A percentile compares a stretch with the other conserved stretches of the same genome.
Conservation (phyloP, 2,113 vertebrate species). For the Trichomycterus rosablanca region DNA sequence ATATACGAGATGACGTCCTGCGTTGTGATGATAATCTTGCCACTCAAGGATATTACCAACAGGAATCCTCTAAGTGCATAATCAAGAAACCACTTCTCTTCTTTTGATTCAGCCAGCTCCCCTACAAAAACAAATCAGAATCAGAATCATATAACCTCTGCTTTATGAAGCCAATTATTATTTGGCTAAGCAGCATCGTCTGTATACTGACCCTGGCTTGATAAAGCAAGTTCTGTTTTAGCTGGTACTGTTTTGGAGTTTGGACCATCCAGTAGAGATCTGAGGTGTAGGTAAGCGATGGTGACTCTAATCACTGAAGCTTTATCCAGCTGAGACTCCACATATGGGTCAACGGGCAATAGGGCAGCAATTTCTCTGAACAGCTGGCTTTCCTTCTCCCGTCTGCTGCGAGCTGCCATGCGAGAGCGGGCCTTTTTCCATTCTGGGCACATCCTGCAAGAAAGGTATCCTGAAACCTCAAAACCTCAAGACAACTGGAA, state of each 20-base stretch:
- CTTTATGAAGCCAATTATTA: no score
- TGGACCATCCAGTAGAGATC: slow-evolving; percentile 23
- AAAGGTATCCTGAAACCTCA: background rate
- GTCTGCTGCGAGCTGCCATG: slow-evolving; percentile 43
- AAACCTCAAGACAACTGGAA: no score
- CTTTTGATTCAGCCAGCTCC: background rate
- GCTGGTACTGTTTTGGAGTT: background rate
- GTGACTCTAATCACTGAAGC: slow-evolving; percentile 52
- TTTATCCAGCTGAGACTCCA: slow-evolving; percentile 44
- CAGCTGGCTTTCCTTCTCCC: slow-evolving; percentile 47
- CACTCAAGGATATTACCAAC: slow-evolving; percentile 46
- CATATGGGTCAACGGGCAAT: slow-evolving; percentile 38
- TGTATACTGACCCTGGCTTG: background rate
- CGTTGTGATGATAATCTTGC: slow-evolving; percentile 50
- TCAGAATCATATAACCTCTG: no score
- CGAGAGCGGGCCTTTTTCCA: slow-evolving; percentile 45
- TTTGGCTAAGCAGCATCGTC: no score
- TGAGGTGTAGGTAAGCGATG: slow-evolving; percentile 47
- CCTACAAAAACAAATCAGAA: no score
- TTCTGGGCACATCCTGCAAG: slow-evolving; percentile 42
- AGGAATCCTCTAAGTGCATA: slow-evolving; percentile 47
- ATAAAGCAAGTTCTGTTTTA: background rate
- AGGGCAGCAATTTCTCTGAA: slow-evolving; percentile 46
- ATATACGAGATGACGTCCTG: slow-evolving; percentile 39
- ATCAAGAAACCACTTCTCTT: slow-evolving; percentile 36